A percentile compares a stretch with the other conserved stretches of the same genome.
phyloP scores from a whole-genome alignment of 2,797 vertebrate species.

The Neosilurus hyrtlii region DNA sequence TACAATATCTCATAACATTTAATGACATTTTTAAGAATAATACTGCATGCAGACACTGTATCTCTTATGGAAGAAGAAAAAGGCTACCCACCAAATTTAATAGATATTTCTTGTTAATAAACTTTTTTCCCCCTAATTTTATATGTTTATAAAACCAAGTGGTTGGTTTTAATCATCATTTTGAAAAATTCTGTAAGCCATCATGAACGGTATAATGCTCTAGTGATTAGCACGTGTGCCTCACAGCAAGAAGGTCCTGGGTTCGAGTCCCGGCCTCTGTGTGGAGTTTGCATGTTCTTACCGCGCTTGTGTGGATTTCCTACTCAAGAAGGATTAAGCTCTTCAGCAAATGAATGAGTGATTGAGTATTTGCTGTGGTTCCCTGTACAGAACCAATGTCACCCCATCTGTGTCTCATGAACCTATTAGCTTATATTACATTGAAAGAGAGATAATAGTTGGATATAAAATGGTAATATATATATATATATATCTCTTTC shows the following conservation, averaged over 20 bases:
- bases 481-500: background rate
- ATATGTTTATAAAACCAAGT: background rate
- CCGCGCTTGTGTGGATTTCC: too few species aligned
- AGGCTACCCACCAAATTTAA: background rate
- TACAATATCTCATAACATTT: background rate
- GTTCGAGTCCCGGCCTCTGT: too few species aligned
- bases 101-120: background rate
- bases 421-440: background rate
- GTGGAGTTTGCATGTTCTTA: too few species aligned
- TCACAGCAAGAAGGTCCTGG: too few species aligned
- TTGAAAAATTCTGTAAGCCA: background rate
- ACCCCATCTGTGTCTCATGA: background rate
- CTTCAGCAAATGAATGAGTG: too few species aligned
- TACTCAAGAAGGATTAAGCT: too few species aligned
- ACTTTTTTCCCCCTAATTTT: background rate
- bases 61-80: background rate
- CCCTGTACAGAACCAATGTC: background rate
- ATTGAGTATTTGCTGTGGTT: background rate
- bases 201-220: too few species aligned
- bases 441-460: background rate
- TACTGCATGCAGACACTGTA: too few species aligned
- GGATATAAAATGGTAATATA: background rate
- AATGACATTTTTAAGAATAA: background rate
- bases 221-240: too few species aligned
- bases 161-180: background rate